Percentiles rank a stretch among this genome's conserved stretches.
phyloP scores from a whole-genome alignment of 2,888 invertebrate species.

The Metellina segmentata region DNA sequence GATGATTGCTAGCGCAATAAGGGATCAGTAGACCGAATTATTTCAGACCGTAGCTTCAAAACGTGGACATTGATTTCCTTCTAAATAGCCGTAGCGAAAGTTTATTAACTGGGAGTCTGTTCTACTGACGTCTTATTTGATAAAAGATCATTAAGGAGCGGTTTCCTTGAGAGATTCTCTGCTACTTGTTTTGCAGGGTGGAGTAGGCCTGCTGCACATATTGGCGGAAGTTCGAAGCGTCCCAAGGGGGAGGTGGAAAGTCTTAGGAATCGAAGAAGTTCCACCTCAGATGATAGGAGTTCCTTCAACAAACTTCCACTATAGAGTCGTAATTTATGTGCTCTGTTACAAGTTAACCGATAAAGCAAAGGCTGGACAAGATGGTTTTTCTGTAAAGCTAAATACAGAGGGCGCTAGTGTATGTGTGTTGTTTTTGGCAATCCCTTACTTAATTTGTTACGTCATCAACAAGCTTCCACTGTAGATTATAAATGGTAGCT shows the following conservation, averaged over 20 bases:
- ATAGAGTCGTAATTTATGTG: too few relatives aligned
- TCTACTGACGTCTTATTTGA: slow-evolving; percentile 29
- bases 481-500: too few relatives aligned
- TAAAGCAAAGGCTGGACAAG: too few relatives aligned
- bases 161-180: neutral
- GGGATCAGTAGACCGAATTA: slow-evolving; percentile 31
- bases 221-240: neutral
- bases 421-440: too few relatives aligned
- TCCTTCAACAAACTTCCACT: too few relatives aligned
- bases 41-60: slow-evolving; percentile 35
- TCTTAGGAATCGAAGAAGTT: neutral
- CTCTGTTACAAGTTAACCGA: too few relatives aligned
- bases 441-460: too few relatives aligned
- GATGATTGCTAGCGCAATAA: slow-evolving; percentile 57
- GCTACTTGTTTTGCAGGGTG: neutral
- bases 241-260: neutral
- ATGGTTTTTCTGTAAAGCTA: too few relatives aligned
- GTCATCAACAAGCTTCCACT: too few relatives aligned
- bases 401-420: too few relatives aligned
- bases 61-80: neutral
- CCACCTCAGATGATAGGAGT: neutral
- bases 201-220: neutral
- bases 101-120: slow-evolving; percentile 20
- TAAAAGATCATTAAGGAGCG: slow-evolving; percentile 24
- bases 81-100: slow-evolving; percentile 24